Evolutionary conservation across 2,888 invertebrate species (phyloP), one percentile per base, ranked within the genome.

Genomic region (Stenoptilia bipunctidactyla): DNA sequence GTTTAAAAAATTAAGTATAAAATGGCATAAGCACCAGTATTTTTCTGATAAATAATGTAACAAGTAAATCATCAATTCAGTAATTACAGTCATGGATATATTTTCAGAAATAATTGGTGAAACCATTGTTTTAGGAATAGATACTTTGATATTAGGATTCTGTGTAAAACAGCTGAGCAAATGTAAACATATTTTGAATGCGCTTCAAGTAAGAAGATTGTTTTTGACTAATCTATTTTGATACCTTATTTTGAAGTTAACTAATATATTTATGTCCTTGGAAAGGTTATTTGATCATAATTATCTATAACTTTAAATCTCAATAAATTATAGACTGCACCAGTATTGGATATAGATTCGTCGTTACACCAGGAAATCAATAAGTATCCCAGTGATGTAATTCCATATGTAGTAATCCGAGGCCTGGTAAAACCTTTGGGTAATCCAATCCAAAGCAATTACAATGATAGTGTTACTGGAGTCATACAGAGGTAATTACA

Each of bases 371-470:
- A 86, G 25, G 83, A 89, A 51, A 80, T 92, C n/a, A 71, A 83
- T 36, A 85, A 86, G 39, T 87, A 87, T 48, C 82, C 89, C 2
- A 86, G 89, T 46, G 82, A 88, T 46, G 89, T 87, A 49, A 79
- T 93, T 44, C 88, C 89, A 0, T 94, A 92, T 74, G 90, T 91
- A 34, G 91, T 92, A 14, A 85, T 94, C 40, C 76, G 92, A 41
- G 94, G 94, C 1, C 84, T 88, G 15, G 91, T 94, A 1, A 89
- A 89, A 57, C 90, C 94, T 0, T 75, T 94, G 2, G 92, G 92
- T 5, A 88, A 86, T 48, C 90, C 93, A 1, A 88, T 94, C 45
- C 86, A 85, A 40, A 93, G 93, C 67, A 87, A 88, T 51, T 89
- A 91, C 65, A 90, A 91, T 57, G 88, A 89, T 40, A 85, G 87